Evolutionary conservation across 2,797 vertebrate species (phyloP), one percentile per base, ranked within the genome.

Genomic region (Lutra lutra): DNA sequence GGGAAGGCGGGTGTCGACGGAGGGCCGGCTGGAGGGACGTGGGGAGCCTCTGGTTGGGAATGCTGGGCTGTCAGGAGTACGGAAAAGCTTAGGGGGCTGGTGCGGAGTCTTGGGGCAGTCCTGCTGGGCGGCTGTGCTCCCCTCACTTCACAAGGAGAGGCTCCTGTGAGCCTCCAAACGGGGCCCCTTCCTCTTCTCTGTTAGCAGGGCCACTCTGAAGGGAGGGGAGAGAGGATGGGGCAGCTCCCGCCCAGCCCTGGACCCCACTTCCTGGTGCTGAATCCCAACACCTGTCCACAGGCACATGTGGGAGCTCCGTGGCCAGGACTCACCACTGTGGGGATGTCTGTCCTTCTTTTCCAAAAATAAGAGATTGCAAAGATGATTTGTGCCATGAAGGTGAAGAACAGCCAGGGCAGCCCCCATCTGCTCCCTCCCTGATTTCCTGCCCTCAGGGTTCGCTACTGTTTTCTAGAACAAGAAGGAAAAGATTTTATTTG

Each of bases 1-100:
- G 98, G 98, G 98, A 98, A 97, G 96, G 56, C 14, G 84, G 97
- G 90, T 97, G 92, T 98, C 3, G 3, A 92, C n/a, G n/a, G 58
- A 11, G 79, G 43, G 95, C 72, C 68, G 90, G 29, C 29, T 79
- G 38, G 96, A 68, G 80, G 75, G 83, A 5, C 95, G 97, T 72
- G 83, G 94, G 96, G 97, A 95, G 93, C 98, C 14, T 58, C 4
- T 8, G 38, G 7, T n/a, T 68, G 73, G 35, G 54, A 0, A 14
- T 32, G 14, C 70, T 18, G 21, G 38, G 88, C 60, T 68, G 68
- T 12, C 20, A 0, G 32, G 48, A 17, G 23, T 11, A 15, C 18
- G 43, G 35, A n/a, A 29, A 3, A 17, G 27, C 25, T 5, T 23
- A 9, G 14, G 35, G 35, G 27, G 9, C 9, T 5, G 46, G 11